Evolutionary conservation across 2,888 invertebrate species (phyloP).

Genomic region (Pheosia tremula): DNA sequence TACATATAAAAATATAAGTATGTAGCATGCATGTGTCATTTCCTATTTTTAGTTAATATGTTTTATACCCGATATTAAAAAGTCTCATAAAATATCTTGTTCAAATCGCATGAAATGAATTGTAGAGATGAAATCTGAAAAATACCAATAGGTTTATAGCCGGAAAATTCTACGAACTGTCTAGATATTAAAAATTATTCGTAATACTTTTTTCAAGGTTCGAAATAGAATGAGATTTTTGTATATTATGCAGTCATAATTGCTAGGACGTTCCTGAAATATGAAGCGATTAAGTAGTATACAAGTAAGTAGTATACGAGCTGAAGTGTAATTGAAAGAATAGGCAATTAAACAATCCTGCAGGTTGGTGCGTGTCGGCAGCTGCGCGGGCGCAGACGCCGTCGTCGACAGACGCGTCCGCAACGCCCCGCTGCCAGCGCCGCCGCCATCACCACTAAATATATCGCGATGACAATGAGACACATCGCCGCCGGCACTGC

Average conservation of each 20-base stretch:
- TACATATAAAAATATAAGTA: neutral
- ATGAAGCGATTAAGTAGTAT: no score
- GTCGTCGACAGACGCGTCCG: constrained; percentile 72
- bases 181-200: neutral
- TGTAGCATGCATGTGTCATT: neutral
- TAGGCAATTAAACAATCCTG: constrained; percentile 1
- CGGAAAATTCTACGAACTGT: neutral
- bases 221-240: neutral
- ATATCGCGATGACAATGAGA: constrained; percentile 67
- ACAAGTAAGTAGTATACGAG: no score
- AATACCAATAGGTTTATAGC: neutral
- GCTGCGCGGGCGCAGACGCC: constrained; percentile 38
- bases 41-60: neutral
- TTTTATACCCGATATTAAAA: constrained; percentile 2
- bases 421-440: constrained; percentile 48
- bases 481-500: constrained; percentile 58
- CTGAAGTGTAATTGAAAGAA: neutral
- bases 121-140: constrained; percentile 2
- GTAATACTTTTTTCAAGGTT: neutral
- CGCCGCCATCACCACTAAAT: constrained; percentile 64
- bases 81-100: constrained; percentile 4
- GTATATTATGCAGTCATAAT: no score
- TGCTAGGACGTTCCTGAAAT: no score
- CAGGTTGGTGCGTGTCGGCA: constrained; percentile 17
- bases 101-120: neutral